Evolutionary conservation across 2,888 invertebrate genomes (phyloP), one percentile per base, ranked within the genome.

Genomic region (Parnassius smintheus): DNA sequence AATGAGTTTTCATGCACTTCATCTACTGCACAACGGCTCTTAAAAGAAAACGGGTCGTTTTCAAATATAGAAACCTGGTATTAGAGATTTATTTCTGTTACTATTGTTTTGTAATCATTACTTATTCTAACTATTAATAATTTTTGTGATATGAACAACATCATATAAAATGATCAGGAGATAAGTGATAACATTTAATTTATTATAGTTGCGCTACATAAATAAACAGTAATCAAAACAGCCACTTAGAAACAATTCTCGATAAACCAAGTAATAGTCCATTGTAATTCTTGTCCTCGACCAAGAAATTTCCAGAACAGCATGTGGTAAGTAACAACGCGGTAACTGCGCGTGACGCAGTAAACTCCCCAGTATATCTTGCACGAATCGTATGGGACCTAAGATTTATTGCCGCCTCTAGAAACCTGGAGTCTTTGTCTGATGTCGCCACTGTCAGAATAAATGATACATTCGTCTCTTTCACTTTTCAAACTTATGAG

Each of bases 361-460:
- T 72, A 74, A 74, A 73, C 76, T 69, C 70, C 66, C 69, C 69
- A 70, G 70, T 72, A 70, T 71, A 72, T 68, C 72, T 72, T 60
- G 18, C 42, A 25, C 12, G 56, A 68, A 65, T 67, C 68, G 70
- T 71, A 79, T 77, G 52, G 81, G 78, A 71, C 73, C 73, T 62
- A 72, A 81, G 82, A 87, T 86, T 85, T 87, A 85, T 86, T 75
- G 72, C 83, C 63, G 75, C 50, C 68, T 70, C 62, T 67, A 68
- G 59, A 69, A 70, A 53, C 64, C 68, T 61, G 62, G 51, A 54
- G 63, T 64, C 61, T 59, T 35, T 65, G 65, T 58, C 64, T 64
- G 65, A 62, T 62, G 59, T 72, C 54, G 63, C 60, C 64, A 55
- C 56, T 35, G 45, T 53, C 66, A 58, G 58, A 63, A 55, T 56